phyloP scores from a whole-genome alignment of 2,888 invertebrate species.

The Cataglyphis altisquamis region DNA sequence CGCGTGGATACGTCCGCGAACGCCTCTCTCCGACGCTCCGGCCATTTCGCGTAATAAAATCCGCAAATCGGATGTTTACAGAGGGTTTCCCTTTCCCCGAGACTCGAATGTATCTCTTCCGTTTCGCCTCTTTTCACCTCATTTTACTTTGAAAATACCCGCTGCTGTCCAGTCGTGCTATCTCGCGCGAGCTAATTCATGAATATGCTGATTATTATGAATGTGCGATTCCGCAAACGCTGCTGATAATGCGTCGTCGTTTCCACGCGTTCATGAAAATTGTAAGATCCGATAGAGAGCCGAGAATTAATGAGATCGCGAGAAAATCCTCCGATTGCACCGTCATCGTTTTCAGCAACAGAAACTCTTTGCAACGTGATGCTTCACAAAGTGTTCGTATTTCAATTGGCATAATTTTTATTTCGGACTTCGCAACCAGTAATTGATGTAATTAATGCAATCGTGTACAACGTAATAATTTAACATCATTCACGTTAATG shows the following conservation, averaged over 20 bases:
- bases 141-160: constrained; percentile 78
- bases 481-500: background rate
- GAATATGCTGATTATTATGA: constrained; percentile 79
- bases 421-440: background rate
- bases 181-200: constrained; percentile 68
- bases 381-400: background rate
- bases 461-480: background rate
- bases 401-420: constrained; percentile 1
- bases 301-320: constrained; percentile 27
- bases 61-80: constrained; percentile 70
- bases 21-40: constrained; percentile 1
- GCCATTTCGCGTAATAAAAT: constrained; percentile 68
- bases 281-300: constrained; percentile 58
- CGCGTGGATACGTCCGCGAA: constrained; percentile 10
- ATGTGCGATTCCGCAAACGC: constrained; percentile 53
- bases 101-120: background rate
- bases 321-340: background rate
- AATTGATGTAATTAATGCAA: background rate
- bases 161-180: constrained; percentile 59
- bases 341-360: background rate
- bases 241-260: constrained; percentile 55
- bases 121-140: constrained; percentile 40
- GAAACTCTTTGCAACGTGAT: background rate
- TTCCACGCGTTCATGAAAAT: constrained; percentile 29
- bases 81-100: constrained; percentile 63